phyloP scores from a whole-genome alignment of 2,113 vertebrate species.

The Melanostigma gelatinosum region DNA sequence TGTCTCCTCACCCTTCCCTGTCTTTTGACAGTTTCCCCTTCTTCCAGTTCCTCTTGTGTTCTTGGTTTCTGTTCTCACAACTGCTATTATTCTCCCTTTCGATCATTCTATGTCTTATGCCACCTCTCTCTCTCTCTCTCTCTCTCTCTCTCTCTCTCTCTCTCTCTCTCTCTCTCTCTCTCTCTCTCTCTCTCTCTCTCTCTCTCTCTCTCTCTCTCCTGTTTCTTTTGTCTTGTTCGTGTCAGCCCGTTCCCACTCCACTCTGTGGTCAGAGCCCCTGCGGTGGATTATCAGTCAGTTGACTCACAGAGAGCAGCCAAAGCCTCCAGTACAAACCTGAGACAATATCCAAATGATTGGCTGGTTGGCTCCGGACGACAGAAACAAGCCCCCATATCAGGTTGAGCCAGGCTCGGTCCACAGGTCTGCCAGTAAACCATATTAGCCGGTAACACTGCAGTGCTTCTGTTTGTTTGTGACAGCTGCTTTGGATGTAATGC shows the following conservation, averaged over 20 bases:
- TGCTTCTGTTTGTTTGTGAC: constrained; percentile 59
- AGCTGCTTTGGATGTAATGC: constrained; percentile 29
- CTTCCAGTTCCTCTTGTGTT: constrained; percentile 1
- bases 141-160: constrained; percentile 5
- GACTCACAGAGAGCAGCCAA: constrained; percentile 72
- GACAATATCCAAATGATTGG: constrained; percentile 74
- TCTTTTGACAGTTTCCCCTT: constrained; percentile 2
- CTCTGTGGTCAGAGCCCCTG: constrained; percentile 59
- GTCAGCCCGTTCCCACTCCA: constrained; percentile 37
- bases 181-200: neutral
- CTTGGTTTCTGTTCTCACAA: constrained; percentile 12
- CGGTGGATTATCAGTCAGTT: constrained; percentile 77
- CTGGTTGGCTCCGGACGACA: constrained; percentile 54
- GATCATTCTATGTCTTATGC: constrained; percentile 4
- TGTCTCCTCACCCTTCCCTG: neutral
- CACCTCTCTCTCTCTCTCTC: constrained; percentile 11
- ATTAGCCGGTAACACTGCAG: constrained; percentile 42
- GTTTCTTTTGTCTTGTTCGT: constrained; percentile 31
- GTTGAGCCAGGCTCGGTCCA: constrained; percentile 60
- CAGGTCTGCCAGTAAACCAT: constrained; percentile 55
- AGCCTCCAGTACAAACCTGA: constrained; percentile 74
- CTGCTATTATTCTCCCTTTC: neutral
- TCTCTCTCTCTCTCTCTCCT: constrained; percentile 3
- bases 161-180: constrained; percentile 1
- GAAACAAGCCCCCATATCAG: constrained; percentile 68